Evolutionary conservation across 2,888 invertebrate genomes (phyloP), one percentile per base, ranked within the genome.

Genomic region (Platypus cylindrus): DNA sequence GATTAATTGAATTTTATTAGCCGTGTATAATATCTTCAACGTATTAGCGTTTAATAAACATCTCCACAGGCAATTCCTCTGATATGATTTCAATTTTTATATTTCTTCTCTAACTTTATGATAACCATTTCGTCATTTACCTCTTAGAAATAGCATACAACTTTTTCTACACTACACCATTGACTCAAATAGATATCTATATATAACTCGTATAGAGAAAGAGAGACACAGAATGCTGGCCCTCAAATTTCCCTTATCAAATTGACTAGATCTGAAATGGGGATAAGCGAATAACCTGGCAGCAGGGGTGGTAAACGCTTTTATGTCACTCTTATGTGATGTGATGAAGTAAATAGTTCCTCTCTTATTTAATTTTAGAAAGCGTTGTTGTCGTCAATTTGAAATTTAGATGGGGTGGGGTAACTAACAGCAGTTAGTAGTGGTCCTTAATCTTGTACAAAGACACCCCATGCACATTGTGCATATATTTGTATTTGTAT

Each of bases 191-290:
- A n/a, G n/a, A n/a, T n/a, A n/a, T n/a, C n/a, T n/a, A n/a, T n/a
- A n/a, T n/a, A n/a, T n/a, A n/a, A n/a, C n/a, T n/a, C n/a, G n/a
- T n/a, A n/a, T n/a, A n/a, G n/a, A n/a, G n/a, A n/a, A n/a, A n/a
- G n/a, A n/a, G n/a, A n/a, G n/a, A n/a, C n/a, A n/a, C n/a, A n/a
- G n/a, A 32, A 38, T 34, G 37, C 38, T 34, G 41, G 26, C 46
- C 48, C 46, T 45, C 46, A 45, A 49, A 50, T 50, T 46, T 48
- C 45, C 48, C 48, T 46, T 48, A 46, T 47, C 47, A 49, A 50
- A 50, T 50, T 50, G 50, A 49, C 50, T 50, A 47, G 50, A 45
- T 47, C 45, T 30, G 36, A 36, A 41, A 32, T 34, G 38, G 29
- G 28, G 9, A 9, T 20, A 20, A 7, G 5, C 20, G 27, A 12